These are phyloP conservation scores for Anarhynchus alexandrinus DNA, from an alignment of 2,113 vertebrate genomes.

Conservation along the genomic window DNA sequence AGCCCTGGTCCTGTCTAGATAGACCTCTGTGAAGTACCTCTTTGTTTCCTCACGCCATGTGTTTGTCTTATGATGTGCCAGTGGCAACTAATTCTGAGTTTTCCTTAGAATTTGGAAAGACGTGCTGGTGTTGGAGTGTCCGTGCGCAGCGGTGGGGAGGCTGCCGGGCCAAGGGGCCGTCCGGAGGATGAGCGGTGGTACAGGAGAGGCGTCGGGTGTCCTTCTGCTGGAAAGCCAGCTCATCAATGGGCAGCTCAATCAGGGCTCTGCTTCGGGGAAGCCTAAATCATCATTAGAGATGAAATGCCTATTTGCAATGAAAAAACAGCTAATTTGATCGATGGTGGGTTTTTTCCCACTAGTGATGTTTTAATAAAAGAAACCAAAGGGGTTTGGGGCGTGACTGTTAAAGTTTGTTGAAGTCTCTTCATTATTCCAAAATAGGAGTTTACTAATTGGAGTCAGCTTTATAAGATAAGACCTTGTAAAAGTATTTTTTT, in stretches of 20 bases:
- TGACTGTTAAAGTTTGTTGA: background rate
- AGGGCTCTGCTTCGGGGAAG: background rate
- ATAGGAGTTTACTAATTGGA: background rate
- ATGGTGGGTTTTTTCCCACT: background rate
- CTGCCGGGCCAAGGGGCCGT: background rate
- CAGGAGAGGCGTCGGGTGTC: background rate
- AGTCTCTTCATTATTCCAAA: conserved; percentile 30
- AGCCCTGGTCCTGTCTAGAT: background rate
- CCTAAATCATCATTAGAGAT: background rate
- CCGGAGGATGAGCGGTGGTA: background rate
- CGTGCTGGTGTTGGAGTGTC: background rate
- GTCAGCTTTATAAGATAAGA: conserved; percentile 6
- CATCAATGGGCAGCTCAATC: background rate
- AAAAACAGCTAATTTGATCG: conserved; percentile 11
- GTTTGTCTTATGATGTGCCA: background rate
- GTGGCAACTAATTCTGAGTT: background rate
- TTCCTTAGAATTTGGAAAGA: background rate
- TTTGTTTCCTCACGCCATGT: background rate
- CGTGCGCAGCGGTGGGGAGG: background rate
- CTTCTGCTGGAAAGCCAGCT: background rate
- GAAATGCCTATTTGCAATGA: background rate
- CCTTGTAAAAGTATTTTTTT: background rate
- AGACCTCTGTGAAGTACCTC: background rate
- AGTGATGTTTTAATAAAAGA: conserved; percentile 46
- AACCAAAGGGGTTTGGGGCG: background rate